Base-by-base conservation (phyloP, 2,797 vertebrate genomes). In the Phalloptychus januarius region DNA sequence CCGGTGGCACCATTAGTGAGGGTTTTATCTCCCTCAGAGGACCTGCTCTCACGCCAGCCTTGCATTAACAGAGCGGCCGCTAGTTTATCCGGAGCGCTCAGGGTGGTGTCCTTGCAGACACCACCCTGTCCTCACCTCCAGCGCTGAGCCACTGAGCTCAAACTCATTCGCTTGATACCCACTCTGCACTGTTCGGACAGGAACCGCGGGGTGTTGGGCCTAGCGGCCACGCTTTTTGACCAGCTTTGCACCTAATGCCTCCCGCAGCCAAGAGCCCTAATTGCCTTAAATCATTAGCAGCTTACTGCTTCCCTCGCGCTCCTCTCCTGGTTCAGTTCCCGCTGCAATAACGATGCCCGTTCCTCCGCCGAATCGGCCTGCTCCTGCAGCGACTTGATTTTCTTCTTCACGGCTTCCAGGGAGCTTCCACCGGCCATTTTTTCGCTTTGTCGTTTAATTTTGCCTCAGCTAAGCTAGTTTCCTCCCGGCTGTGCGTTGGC, bases 321-420 rank as follows among this genome's bases (percentile, higher is more conserved):
- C 92, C 96, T 94, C 94, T 98, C 97, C 87, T 91, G 89, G 90
- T 96, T 95, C 88, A 98, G 95, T 12, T 98, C 97, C 83, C 96
- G 95, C 93, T 98, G 97, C 65, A 98, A 94, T 67, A 87, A 88
- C 74, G 96, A 93, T 2, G 96, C 97, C 79, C 93, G 95, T 42
- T 97, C 97, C 94, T 99, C 97, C 25, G 97, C 97, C 23, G 74
- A 83, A 40, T 97, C 97, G 74, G 97, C 97, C 93, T 97, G 96
- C 86, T 97, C 96, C 87, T 98, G 97, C 90, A 99, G 77, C 78
- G 96, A 96, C 79, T 96, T 96, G 77, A 98, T 98, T 94, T 98
- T 99, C 90, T 98, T 96, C 84, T 96, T 97, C 81, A 98, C 97
- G 25, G 97, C 97, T 92, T 98, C 97, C 87, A 98, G 87, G 46